A percentile compares a stretch with the other conserved stretches of the same genome.
These are phyloP conservation scores for Protodeltote pygarga DNA, from an alignment of 2,888 invertebrate genomes.

Conservation along the genomic window DNA sequence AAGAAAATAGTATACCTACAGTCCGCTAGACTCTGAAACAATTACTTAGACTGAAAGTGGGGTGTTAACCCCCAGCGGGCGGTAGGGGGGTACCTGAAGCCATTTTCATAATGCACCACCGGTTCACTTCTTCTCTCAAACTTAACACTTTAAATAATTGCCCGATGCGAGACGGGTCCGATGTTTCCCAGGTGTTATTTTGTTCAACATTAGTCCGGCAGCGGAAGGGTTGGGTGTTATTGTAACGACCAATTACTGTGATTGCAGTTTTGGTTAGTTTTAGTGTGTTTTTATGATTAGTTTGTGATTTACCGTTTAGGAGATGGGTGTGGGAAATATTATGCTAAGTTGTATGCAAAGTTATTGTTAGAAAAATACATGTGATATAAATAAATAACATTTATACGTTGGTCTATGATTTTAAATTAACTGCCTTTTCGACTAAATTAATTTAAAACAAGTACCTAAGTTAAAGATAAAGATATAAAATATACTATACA, in stretches of 20 bases:
- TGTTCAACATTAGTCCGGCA: constrained; percentile 31
- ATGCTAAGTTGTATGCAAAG: no score
- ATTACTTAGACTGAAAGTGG: constrained; percentile 60
- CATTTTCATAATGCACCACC: constrained; percentile 80
- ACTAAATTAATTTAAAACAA: no score
- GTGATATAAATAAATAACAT: no score
- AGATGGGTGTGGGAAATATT: neutral
- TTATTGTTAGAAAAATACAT: no score
- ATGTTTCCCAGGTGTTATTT: constrained; percentile 47
- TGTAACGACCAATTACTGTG: constrained; percentile 32
- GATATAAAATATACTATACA: no score
- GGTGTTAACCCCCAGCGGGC: constrained; percentile 15
- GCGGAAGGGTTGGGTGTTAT: constrained; percentile 38
- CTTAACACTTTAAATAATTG: constrained; percentile 82
- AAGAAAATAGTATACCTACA: constrained; percentile 25
- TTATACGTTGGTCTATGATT: no score
- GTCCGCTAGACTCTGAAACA: constrained; percentile 56
- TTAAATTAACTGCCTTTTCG: no score
- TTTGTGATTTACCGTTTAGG: neutral
- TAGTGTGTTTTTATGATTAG: constrained; percentile 3
- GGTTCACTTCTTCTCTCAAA: constrained; percentile 65
- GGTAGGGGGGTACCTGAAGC: constrained; percentile 54
- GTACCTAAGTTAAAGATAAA: no score
- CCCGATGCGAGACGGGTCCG: constrained; percentile 40
- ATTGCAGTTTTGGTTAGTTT: constrained; percentile 26